Conservation (phyloP, 2,888 invertebrate species). For the Helicoverpa assulta region DNA sequence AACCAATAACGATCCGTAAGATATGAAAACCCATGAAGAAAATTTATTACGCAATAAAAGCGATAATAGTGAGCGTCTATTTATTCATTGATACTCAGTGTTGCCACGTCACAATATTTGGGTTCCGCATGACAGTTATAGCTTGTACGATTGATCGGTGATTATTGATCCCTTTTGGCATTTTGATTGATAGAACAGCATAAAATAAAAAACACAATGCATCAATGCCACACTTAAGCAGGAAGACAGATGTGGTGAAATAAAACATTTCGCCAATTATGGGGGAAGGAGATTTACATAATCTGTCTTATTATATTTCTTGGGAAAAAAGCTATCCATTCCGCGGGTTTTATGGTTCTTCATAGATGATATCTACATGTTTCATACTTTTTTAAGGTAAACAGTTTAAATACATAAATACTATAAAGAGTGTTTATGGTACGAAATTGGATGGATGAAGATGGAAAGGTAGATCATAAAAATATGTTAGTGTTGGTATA, state of each 20-base stretch:
- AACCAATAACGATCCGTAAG: background rate
- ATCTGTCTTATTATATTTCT: background rate
- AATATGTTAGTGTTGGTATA: too few species aligned
- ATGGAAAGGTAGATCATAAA: too few species aligned
- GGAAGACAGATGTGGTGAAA: slow-evolving; percentile 5
- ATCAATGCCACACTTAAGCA: slow-evolving; percentile 7
- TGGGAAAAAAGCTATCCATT: background rate
- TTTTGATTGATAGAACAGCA: slow-evolving; percentile 19
- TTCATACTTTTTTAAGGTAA: too few species aligned
- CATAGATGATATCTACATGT: background rate
- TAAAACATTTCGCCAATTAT: background rate
- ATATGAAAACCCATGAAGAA: slow-evolving; percentile 5
- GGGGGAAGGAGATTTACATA: background rate
- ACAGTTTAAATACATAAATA: too few species aligned
- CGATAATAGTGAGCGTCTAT: background rate
- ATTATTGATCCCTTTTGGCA: background rate
- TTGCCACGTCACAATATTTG: slow-evolving; percentile 1
- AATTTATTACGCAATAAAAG: slow-evolving; percentile 3
- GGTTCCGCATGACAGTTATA: slow-evolving; percentile 5
- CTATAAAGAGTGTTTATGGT: too few species aligned
- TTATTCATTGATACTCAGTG: slow-evolving; percentile 5
- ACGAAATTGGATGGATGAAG: too few species aligned
- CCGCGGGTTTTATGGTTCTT: background rate
- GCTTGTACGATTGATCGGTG: slow-evolving; percentile 6
- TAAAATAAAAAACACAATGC: slow-evolving; percentile 1